phyloP scores from a whole-genome alignment of 2,113 vertebrate species.

The Python bivittatus region DNA sequence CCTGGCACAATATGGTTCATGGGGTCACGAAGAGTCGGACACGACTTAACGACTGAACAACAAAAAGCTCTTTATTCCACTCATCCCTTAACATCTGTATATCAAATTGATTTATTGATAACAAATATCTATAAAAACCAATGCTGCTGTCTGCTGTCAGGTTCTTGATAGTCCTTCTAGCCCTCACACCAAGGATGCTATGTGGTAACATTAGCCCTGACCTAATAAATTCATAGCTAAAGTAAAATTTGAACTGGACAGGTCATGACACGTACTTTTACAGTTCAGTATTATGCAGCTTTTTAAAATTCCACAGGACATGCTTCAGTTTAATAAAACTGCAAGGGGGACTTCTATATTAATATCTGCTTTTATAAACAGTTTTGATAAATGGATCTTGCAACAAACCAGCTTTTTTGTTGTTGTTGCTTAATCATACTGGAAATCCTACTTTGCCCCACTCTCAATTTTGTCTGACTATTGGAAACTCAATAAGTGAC shows the following conservation, averaged over 20 bases:
- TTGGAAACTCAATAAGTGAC: conserved; percentile 9
- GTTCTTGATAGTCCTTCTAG: neutral
- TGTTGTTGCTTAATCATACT: neutral
- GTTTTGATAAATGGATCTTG: neutral
- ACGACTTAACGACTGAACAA: no score
- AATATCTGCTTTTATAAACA: neutral
- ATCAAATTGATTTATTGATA: no score
- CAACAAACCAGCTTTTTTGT: neutral
- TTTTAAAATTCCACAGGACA: neutral
- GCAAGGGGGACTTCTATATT: neutral
- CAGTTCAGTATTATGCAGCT: neutral
- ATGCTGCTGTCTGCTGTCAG: neutral
- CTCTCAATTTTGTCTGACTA: conserved; percentile 1
- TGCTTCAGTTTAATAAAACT: neutral
- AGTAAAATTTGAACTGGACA: neutral
- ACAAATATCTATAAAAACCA: no score
- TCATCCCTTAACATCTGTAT: no score
- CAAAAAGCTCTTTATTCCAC: no score
- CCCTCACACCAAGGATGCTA: neutral
- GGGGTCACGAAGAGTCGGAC: no score
- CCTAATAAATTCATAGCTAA: neutral
- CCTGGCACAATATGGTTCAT: no score
- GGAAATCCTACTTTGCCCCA: neutral
- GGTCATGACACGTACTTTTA: neutral
- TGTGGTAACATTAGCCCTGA: neutral